Evolutionary conservation across 1,140 invertebrate genomes (phyloP).

Genomic region (Rhyzopertha dominica): DNA sequence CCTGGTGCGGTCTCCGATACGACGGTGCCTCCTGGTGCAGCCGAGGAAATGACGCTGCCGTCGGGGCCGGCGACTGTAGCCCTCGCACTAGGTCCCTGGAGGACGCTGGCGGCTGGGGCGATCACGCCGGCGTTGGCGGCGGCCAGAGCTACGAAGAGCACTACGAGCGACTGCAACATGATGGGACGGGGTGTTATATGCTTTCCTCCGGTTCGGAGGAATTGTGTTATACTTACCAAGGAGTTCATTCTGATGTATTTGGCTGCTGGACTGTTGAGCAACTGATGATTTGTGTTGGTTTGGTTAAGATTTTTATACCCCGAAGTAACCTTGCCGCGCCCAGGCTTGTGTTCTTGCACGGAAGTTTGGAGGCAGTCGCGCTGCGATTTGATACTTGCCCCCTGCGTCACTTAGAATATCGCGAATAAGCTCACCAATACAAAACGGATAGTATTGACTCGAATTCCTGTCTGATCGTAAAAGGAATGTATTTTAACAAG

Average conservation of each 20-base stretch:
- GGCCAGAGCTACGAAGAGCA: constrained; percentile 21
- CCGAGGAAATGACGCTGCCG: constrained; percentile 12
- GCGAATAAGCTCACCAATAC: no score
- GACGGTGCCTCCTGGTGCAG: constrained; percentile 11
- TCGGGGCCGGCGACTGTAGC: constrained; percentile 14
- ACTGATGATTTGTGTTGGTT: neutral
- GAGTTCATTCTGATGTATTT: constrained; percentile 21
- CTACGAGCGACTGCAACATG: constrained; percentile 22
- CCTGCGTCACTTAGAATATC: no score
- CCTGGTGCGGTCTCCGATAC: constrained; percentile 8
- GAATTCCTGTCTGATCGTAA: no score
- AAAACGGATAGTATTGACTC: no score
- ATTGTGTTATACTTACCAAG: constrained; percentile 23
- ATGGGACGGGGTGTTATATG: no score
- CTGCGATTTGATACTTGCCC: no score
- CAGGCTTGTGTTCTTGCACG: no score
- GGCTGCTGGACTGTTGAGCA: constrained; percentile 11
- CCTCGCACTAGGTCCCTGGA: constrained; percentile 13
- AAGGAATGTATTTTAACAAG: no score
- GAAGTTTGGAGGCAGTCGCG: no score
- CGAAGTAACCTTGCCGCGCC: constrained; percentile 6
- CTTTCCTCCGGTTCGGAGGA: no score
- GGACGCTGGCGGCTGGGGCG: constrained; percentile 8
- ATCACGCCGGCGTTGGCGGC: constrained; percentile 18
- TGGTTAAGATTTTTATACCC: constrained; percentile 1